These are phyloP conservation scores for Caenorhabditis brenneri DNA, from an alignment of 1,140 invertebrate species.

Conservation along the genomic window DNA sequence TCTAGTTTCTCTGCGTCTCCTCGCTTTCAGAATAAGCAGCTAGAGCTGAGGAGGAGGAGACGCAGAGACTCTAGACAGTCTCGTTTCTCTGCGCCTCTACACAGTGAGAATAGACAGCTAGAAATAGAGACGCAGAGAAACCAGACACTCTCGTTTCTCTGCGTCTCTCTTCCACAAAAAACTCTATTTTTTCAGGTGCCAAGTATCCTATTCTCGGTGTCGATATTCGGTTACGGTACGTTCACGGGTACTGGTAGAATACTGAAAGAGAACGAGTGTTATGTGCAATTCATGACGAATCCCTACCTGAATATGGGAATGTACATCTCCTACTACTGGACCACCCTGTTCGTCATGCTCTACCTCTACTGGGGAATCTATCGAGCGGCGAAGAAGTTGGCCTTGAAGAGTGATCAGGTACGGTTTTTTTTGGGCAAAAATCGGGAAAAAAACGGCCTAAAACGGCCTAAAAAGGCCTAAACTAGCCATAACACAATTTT, in stretches of 20 bases:
- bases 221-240: conserved; percentile 98
- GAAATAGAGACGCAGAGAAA: too few relatives aligned
- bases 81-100: too few relatives aligned
- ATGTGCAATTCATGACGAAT: conserved; percentile 96
- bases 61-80: too few relatives aligned
- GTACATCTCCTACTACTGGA: conserved; percentile 92
- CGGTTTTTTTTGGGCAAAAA: neutral
- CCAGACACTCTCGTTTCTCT: too few relatives aligned
- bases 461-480: neutral
- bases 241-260: conserved; percentile 84
- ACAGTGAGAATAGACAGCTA: too few relatives aligned
- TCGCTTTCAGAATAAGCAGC: too few relatives aligned
- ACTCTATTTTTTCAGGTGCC: too few relatives aligned
- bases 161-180: too few relatives aligned
- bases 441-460: neutral
- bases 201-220: conserved; percentile 92
- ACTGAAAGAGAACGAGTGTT: conserved; percentile 85
- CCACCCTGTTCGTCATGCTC: conserved; percentile 88
- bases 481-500: too few relatives aligned
- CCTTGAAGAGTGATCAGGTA: conserved; percentile 85
- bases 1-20: too few relatives aligned
- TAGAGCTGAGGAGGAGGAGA: too few relatives aligned
- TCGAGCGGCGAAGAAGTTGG: conserved; percentile 95
- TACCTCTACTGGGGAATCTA: conserved; percentile 96
- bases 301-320: conserved; percentile 76